Percentiles rank a stretch among this genome's conserved stretches.
Evolutionary conservation across 2,113 vertebrate genomes (phyloP).

Genomic region (Tiliqua scincoides): DNA sequence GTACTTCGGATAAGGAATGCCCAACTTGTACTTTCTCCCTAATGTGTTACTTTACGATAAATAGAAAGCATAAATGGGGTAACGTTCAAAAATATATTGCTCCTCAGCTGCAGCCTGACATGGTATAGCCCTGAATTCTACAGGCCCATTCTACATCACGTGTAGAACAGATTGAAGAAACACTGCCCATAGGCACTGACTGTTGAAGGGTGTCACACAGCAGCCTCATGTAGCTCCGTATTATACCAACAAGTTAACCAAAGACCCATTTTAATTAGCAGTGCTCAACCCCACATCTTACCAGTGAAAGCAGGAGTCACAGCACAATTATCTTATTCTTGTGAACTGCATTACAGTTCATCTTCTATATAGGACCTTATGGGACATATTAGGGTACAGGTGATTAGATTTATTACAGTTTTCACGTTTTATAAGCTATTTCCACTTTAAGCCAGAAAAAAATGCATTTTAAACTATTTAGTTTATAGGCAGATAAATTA

Average conservation of each 20-base stretch:
- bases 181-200: too few relatives aligned
- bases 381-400: neutral
- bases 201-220: neutral
- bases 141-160: neutral
- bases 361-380: neutral
- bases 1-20: too few relatives aligned
- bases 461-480: conserved; percentile 53
- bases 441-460: conserved; percentile 3
- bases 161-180: neutral
- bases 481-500: conserved; percentile 54
- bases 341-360: neutral
- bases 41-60: neutral
- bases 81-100: neutral
- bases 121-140: neutral
- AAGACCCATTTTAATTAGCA: neutral
- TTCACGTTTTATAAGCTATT: conserved; percentile 25
- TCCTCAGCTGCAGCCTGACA: neutral
- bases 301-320: rapidly evolving
- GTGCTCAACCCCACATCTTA: neutral
- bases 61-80: neutral
- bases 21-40: neutral
- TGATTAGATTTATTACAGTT: conserved; percentile 4
- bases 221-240: neutral
- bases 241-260: neutral
- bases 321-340: neutral